Conservation (phyloP, 2,797 vertebrate genomes). For the Threskiornis aethiopicus region DNA sequence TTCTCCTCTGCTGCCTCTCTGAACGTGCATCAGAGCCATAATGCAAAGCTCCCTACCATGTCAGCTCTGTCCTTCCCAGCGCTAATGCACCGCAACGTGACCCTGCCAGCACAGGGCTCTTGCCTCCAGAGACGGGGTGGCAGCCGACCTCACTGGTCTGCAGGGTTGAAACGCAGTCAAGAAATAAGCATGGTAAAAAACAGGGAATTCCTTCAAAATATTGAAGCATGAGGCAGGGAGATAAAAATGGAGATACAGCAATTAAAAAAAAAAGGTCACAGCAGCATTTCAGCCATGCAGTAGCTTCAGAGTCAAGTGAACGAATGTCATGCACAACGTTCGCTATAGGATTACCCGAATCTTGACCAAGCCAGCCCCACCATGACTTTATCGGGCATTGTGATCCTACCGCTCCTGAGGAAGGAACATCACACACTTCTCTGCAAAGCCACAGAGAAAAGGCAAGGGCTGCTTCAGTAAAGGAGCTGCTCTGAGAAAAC, state of each 20-base stretch:
- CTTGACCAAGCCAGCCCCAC: background rate
- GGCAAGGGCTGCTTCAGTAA: background rate
- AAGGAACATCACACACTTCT: rapidly evolving
- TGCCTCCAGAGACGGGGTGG: background rate
- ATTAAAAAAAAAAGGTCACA: background rate
- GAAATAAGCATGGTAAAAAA: rapidly evolving
- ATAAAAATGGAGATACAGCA: background rate
- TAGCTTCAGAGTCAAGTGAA: background rate
- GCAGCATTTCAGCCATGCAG: background rate
- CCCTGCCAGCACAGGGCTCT: background rate
- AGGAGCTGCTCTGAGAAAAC: background rate
- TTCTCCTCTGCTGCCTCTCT: background rate
- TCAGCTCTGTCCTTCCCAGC: background rate
- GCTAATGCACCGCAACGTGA: rapidly evolving
- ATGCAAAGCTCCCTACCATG: background rate
- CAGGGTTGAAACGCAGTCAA: background rate
- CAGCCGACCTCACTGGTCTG: rapidly evolving
- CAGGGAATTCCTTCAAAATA: background rate
- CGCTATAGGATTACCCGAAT: rapidly evolving
- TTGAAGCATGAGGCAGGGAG: background rate
- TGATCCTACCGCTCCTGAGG: rapidly evolving
- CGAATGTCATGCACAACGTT: rapidly evolving
- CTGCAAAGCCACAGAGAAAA: background rate
- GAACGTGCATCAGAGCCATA: rapidly evolving
- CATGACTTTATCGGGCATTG: background rate